phyloP scores from a whole-genome alignment of 2,888 invertebrate species.

The Callosobruchus maculatus region DNA sequence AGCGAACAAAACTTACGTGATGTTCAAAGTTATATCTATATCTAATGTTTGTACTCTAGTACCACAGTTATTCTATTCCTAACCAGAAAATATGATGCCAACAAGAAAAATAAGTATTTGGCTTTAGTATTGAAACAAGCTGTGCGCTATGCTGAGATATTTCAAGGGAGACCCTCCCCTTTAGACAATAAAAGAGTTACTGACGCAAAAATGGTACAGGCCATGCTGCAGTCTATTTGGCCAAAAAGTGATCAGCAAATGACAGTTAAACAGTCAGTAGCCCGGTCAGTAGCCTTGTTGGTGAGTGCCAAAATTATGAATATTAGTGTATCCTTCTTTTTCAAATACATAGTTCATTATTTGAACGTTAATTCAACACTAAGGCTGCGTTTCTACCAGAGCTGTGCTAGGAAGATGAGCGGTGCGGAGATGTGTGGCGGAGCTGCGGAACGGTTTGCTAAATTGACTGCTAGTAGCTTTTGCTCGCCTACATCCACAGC shows the following conservation, averaged over 20 bases:
- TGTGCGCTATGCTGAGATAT: constrained; percentile 69
- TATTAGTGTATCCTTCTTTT: constrained; percentile 91
- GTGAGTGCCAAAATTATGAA: constrained; percentile 84
- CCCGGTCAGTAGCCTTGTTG: constrained; percentile 75
- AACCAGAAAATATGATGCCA: constrained; percentile 25
- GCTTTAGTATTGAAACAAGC: constrained; percentile 44
- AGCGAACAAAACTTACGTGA: constrained; percentile 22
- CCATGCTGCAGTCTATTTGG: constrained; percentile 93
- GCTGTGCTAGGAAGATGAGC: too few species aligned
- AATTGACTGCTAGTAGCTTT: too few species aligned
- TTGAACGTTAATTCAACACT: constrained; percentile 66
- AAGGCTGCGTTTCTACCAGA: too few species aligned
- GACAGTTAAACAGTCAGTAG: constrained; percentile 72
- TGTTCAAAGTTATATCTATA: constrained; percentile 19
- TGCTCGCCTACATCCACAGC: too few species aligned
- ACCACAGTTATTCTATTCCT: too few species aligned
- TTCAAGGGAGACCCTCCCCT: constrained; percentile 55
- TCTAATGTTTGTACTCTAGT: constrained; percentile 23
- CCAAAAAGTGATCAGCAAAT: constrained; percentile 82
- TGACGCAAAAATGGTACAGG: constrained; percentile 74
- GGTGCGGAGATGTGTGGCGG: too few species aligned
- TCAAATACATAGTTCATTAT: constrained; percentile 89
- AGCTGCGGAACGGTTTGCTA: too few species aligned
- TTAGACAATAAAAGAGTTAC: constrained; percentile 58
- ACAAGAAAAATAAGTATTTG: constrained; percentile 24